Base-by-base conservation (phyloP, 2,888 invertebrate species). In the Mallateleia sp. region DNA sequence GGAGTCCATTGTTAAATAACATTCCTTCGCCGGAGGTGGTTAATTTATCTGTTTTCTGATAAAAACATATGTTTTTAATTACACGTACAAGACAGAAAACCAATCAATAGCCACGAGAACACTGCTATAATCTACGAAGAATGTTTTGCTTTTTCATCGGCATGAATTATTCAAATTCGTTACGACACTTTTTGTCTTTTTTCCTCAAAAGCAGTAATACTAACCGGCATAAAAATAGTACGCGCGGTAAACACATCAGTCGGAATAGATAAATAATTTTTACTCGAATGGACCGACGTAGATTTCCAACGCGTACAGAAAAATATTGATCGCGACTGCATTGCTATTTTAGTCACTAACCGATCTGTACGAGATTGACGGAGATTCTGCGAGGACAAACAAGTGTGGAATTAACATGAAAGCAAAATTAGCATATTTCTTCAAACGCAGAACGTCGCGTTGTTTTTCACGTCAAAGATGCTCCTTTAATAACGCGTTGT, bases 171-270 rank as follows among this genome's bases (percentile, higher is more conserved):
- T 66, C 67, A 67, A 67, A 6, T 1, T n/a, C 8, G 6, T 67
- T 66, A 78, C 78, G 78, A 58, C 47, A 64, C 47, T 34, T 56
- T 24, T 64, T 66, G 54, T 77, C n/a, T 45, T 67, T 38, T 78
- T 47, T 58, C 42, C 50, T 42, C 32, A 77, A 66, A 56, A 66
- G 25, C 34, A 24, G 42, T 7, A 25, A 52, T 62, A 45, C 25
- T 42, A 34, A 62, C n/a, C 11, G 38, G 24, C 24, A 74, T 25
- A 42, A 64, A 75, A 64, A 75, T 28, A 62, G 50, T 56, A 60
- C 60, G n/a, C 34, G 18, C 20, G 20, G n/a, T 28, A 45, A 64
- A 28, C 45, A 50, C 24, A 38, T 54, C 8, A 15, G 15, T 20
- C 34, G 69, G 22, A 58, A 69, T 38, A 72, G 15, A 47, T 72